Percentiles rank a stretch among this genome's conserved stretches.
Conservation (phyloP, 2,888 invertebrate genomes). For the Panzeria rudis region DNA sequence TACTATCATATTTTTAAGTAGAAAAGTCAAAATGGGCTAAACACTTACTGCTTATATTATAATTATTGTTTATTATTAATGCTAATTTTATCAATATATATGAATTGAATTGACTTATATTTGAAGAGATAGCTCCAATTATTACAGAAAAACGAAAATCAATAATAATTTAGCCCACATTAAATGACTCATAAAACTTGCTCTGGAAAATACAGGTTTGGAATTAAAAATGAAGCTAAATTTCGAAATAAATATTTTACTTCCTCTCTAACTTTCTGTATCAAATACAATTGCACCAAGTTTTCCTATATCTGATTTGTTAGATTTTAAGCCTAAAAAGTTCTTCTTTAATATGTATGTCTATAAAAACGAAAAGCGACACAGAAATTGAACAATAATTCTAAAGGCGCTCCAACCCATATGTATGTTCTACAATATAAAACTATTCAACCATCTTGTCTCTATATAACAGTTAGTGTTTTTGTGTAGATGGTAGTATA, state of each 20-base stretch:
- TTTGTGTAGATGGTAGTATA: background rate
- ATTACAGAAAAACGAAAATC: no score
- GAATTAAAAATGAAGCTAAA: no score
- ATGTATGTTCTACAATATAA: slow-evolving; percentile 2
- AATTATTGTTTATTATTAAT: no score
- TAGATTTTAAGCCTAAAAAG: background rate
- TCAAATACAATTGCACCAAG: background rate
- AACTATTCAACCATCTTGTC: background rate
- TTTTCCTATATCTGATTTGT: background rate
- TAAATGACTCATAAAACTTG: no score
- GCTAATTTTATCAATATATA: no score
- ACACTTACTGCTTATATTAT: no score
- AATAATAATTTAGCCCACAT: no score
- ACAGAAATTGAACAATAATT: slow-evolving; percentile 62
- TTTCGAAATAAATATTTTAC: no score
- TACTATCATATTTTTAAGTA: no score
- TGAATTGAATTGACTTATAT: no score
- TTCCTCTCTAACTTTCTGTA: background rate
- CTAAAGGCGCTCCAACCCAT: slow-evolving; percentile 29
- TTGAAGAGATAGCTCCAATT: no score
- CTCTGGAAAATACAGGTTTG: background rate
- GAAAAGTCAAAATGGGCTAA: no score
- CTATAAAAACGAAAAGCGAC: slow-evolving; percentile 16
- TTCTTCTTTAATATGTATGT: slow-evolving; percentile 20
- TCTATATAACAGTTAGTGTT: background rate